Evolutionary conservation across 1,140 invertebrate species (phyloP).

Genomic region (Phenacoccus solenopsis): DNA sequence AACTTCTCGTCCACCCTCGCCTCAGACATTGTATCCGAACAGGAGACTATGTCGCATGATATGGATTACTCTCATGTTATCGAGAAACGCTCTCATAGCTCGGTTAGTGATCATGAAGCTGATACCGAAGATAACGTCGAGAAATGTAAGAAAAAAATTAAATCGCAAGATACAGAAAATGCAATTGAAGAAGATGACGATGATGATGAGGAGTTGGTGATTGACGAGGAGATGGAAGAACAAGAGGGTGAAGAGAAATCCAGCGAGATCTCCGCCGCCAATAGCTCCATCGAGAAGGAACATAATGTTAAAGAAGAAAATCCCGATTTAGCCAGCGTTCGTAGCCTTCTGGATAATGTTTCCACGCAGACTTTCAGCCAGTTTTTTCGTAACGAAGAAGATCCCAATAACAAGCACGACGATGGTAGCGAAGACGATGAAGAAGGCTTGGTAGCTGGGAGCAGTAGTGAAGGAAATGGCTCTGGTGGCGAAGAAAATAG

Average conservation of each 20-base stretch:
- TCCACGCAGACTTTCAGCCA: slow-evolving; percentile 55
- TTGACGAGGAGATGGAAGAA: slow-evolving; percentile 45
- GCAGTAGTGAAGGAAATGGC: slow-evolving; percentile 61
- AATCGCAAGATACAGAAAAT: slow-evolving; percentile 31
- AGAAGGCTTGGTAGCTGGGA: slow-evolving; percentile 55
- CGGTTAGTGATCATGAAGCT: slow-evolving; percentile 15
- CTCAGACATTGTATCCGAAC: background rate
- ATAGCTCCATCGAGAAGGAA: slow-evolving; percentile 22
- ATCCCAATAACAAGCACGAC: slow-evolving; percentile 29
- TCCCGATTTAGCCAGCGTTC: slow-evolving; percentile 57
- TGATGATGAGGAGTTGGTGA: slow-evolving; percentile 52
- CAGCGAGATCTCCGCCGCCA: slow-evolving; percentile 20
- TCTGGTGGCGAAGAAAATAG: slow-evolving; percentile 67
- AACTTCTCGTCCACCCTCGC: background rate
- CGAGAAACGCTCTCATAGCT: background rate
- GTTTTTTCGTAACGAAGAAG: slow-evolving; percentile 32
- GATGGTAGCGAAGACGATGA: slow-evolving; percentile 49
- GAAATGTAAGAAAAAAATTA: slow-evolving; percentile 34
- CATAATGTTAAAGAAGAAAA: slow-evolving; percentile 24
- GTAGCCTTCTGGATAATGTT: slow-evolving; percentile 63
- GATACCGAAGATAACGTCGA: slow-evolving; percentile 23
- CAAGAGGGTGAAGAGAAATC: slow-evolving; percentile 24
- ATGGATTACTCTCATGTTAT: background rate
- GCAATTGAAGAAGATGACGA: slow-evolving; percentile 38
- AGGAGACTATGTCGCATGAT: background rate